A percentile compares a stretch with the other conserved stretches of the same genome.
phyloP scores from a whole-genome alignment of 2,888 invertebrate species.

The Oscheius sp. region DNA sequence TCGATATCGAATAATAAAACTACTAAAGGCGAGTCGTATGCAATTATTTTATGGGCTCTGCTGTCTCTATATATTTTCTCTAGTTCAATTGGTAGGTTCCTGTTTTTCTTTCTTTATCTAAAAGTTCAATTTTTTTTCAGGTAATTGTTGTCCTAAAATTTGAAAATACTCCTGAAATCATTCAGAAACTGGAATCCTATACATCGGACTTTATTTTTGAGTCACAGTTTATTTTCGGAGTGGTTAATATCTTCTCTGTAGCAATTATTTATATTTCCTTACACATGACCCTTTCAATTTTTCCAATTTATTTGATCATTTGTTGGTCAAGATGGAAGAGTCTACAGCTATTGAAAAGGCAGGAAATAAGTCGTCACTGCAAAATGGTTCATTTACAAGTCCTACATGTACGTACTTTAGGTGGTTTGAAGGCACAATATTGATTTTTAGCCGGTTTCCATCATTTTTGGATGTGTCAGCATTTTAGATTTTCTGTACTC shows the following conservation, averaged over 20 bases:
- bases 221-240: neutral
- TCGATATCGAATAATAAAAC: neutral
- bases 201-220: neutral
- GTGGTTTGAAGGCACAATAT: too few relatives aligned
- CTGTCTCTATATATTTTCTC: neutral
- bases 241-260: neutral
- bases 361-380: too few relatives aligned
- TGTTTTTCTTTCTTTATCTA: neutral
- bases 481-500: too few relatives aligned
- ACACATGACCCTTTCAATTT: slow-evolving; percentile 9
- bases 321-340: neutral
- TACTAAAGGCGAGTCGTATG: neutral
- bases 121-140: neutral
- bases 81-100: neutral
- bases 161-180: neutral
- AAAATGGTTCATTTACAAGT: neutral
- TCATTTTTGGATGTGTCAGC: too few relatives aligned
- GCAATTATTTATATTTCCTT: neutral
- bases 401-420: neutral
- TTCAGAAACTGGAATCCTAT: neutral
- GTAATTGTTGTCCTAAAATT: neutral
- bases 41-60: neutral
- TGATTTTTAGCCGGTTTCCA: neutral
- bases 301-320: slow-evolving; percentile 4
- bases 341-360: neutral